Base-by-base conservation (phyloP, 2,797 vertebrate genomes). In the Gymnopithys bicolor region DNA sequence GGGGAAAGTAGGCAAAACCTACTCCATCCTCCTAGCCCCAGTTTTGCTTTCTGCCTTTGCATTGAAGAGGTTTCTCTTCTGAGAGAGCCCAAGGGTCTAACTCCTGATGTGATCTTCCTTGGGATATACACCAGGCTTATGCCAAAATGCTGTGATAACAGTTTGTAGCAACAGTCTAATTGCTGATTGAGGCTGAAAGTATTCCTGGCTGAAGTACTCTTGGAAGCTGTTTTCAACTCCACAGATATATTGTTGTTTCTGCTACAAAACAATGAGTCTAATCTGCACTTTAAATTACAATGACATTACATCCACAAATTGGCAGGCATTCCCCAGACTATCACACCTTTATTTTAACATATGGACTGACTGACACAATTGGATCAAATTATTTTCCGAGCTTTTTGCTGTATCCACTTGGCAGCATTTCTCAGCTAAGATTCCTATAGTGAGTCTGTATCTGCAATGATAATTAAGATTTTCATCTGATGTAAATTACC, bases 401-500 rank as follows among this genome's bases (percentile, higher is more conserved):
- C 28, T 58, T 83, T 63, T 83, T 84, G 43, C 53, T 90, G 1
- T 56, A 84, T 39, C 13, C 17, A 24, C 23, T 41, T 67, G 19
- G 35, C 68, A 94, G 21, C 21, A 13, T 71, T 81, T 91, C 58
- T 84, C n/a, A 41, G 78, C 71, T 90, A 49, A 71, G 71, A 60
- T 81, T 74, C 53, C 33, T 81, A 10, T 59, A 41, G 21, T 56
- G n/a, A 90, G n/a, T 39, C 19, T 69, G 8, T 81, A 59, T 84
- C 41, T 89, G 35, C 63, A 84, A 0, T 35, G 53, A 69, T 41
- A 90, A 30, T 56, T 93, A 37, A 70, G 33, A 70, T 87, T 84
- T 45, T 92, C 78, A 92, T 84, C 81, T 94, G 78, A 45, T 84
- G 32, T 70, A 93, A 59, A 87, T 90, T 89, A 87, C 37, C 39